These are phyloP conservation scores for Crax fasciolata DNA, from an alignment of 2,797 vertebrate species.

Conservation along the genomic window DNA sequence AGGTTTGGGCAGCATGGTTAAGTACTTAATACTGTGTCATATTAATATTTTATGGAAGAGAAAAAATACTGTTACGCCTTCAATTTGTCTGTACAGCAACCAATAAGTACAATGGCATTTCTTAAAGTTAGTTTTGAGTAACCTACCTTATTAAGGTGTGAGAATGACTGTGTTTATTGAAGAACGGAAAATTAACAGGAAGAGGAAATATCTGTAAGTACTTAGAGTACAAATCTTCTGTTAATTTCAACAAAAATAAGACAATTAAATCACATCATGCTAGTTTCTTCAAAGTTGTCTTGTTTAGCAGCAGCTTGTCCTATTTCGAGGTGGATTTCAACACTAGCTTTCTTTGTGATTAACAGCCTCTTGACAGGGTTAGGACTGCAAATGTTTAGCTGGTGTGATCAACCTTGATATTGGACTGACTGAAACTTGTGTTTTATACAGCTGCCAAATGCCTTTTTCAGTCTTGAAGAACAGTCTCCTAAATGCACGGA, in stretches of 20 bases:
- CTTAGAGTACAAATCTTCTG: rapidly evolving
- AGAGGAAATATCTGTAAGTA: neutral
- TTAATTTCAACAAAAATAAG: neutral
- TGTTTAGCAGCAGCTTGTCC: neutral
- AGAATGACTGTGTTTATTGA: neutral
- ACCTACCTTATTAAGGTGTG: neutral
- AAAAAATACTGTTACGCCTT: neutral
- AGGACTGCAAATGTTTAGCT: neutral
- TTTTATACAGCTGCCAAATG: neutral
- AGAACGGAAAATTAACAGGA: neutral
- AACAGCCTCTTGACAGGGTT: neutral
- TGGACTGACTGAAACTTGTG: neutral
- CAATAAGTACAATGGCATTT: neutral
- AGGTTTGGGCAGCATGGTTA: neutral
- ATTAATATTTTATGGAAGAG: too few relatives aligned
- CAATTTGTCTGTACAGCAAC: neutral
- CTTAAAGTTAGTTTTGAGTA: neutral
- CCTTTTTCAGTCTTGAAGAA: neutral
- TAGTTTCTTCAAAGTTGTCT: neutral
- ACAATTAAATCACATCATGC: neutral
- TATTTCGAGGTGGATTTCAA: neutral
- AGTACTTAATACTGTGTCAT: neutral
- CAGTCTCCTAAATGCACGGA: neutral
- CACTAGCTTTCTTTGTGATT: neutral
- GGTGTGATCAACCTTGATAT: neutral